Evolutionary conservation across 2,113 vertebrate species (phyloP).

Genomic region (Herpetotheres cachinnans): DNA sequence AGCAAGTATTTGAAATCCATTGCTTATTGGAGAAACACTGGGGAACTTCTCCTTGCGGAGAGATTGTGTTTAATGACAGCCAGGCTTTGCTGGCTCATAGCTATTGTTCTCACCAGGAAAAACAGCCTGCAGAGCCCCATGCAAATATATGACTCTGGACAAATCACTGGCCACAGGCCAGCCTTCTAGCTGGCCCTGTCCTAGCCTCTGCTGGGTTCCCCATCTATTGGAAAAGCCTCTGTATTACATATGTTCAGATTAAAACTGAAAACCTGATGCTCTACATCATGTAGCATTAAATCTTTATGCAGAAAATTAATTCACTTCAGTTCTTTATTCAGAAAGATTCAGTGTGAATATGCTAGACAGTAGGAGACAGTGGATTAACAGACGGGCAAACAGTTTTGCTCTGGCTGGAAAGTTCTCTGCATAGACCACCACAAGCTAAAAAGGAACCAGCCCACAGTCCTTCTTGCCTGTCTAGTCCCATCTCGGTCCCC

Average conservation of each 20-base stretch:
- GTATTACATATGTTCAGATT: background rate
- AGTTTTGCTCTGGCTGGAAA: background rate
- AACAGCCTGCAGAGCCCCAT: background rate
- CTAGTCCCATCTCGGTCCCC: background rate
- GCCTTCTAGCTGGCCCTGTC: background rate
- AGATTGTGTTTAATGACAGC: background rate
- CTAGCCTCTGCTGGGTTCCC: background rate
- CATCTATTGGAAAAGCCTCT: background rate
- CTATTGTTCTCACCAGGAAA: background rate
- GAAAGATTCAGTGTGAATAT: background rate
- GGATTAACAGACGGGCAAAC: background rate
- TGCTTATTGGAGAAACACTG: background rate
- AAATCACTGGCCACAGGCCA: background rate
- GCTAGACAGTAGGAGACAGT: background rate
- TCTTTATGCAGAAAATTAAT: background rate
- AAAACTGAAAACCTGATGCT: background rate
- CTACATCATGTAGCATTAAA: background rate
- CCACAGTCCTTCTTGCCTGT: background rate
- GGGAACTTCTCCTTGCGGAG: background rate
- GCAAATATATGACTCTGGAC: background rate
- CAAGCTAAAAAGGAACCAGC: background rate
- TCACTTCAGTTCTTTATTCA: constrained; percentile 12
- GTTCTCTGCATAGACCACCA: background rate
- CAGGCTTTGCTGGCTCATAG: background rate
- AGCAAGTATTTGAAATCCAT: background rate